Evolutionary conservation across 2,888 invertebrate genomes (phyloP), one percentile per base, ranked within the genome.

Genomic region (Venusia cambrica): DNA sequence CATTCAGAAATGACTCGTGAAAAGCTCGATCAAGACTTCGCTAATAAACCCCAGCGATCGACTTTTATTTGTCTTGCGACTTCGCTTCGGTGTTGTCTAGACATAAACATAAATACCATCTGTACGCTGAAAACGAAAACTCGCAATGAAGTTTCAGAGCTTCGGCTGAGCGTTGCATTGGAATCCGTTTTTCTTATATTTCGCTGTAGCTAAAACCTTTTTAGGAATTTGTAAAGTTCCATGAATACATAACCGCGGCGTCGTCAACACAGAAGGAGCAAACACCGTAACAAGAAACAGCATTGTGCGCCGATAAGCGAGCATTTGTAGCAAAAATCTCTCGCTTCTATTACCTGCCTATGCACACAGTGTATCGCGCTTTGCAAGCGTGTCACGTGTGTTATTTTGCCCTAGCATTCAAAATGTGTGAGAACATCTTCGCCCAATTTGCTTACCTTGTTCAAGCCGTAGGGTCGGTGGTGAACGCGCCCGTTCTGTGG

Each of bases 401-500:
- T 54, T 56, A 59, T 61, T 61, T 59, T 59, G 62, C 52, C 51
- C 52, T 36, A 45, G 45, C 43, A 35, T 46, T 45, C 46, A 32
- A 37, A 44, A 44, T 48, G 43, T 43, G 45, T 33, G 36, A 29
- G 39, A 36, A 40, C 38, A 28, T 44, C 39, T 45, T 27, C 37
- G 29, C 13, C 28, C 24, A 35, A 41, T 51, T 42, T 41, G 26
- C 49, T 59, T 63, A 83, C 85, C 80, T 83, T 84, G 65, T 67
- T 73, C 68, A 78, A 78, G 37, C 68, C 57, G 57, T 78, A 83
- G 44, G 79, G 69, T 51, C 83, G 79, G 54, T 76, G 83, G 57
- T 80, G 83, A 36, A 73, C 72, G 45, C 87, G 76, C 35, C 83
- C 80, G 70, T 88, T 81, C 57, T 84, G 76, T 28, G 81, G 72